These are phyloP conservation scores for Siniperca scherzeri DNA, from an alignment of 2,797 vertebrate species.

Conservation along the genomic window DNA sequence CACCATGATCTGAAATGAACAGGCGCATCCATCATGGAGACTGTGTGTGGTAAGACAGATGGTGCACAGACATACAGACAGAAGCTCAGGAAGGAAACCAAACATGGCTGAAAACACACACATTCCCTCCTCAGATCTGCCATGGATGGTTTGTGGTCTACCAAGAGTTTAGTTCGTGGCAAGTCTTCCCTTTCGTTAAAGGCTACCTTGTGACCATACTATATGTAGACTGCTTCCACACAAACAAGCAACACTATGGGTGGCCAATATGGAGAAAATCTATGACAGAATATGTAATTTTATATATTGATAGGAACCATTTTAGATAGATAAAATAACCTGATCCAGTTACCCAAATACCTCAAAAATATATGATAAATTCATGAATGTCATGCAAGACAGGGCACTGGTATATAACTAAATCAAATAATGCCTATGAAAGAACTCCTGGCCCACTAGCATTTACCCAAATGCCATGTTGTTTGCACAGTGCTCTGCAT, in stretches of 20 bases:
- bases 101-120: conserved; percentile 71
- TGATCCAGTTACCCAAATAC: not conserved
- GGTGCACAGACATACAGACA: conserved; percentile 68
- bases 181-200: conserved; percentile 51
- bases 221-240: conserved; percentile 39
- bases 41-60: conserved; percentile 70
- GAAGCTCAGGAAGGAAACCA: conserved; percentile 70
- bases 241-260: conserved; percentile 14
- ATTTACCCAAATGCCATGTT: conserved; percentile 40
- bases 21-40: conserved; percentile 51
- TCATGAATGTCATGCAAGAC: not conserved
- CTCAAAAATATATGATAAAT: too few species aligned
- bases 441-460: not conserved
- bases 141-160: conserved; percentile 73
- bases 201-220: conserved; percentile 39
- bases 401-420: not conserved
- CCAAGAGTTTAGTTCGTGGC: conserved; percentile 74
- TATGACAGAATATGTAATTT: not conserved
- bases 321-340: conserved; percentile 13
- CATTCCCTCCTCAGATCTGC: conserved; percentile 37
- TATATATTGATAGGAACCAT: not conserved
- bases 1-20: conserved; percentile 42
- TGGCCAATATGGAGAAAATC: not conserved
- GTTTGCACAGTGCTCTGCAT: conserved; percentile 47
- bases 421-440: conserved; percentile 10